Base-by-base conservation (phyloP, 2,113 vertebrate species). In the Alethe castanea region DNA sequence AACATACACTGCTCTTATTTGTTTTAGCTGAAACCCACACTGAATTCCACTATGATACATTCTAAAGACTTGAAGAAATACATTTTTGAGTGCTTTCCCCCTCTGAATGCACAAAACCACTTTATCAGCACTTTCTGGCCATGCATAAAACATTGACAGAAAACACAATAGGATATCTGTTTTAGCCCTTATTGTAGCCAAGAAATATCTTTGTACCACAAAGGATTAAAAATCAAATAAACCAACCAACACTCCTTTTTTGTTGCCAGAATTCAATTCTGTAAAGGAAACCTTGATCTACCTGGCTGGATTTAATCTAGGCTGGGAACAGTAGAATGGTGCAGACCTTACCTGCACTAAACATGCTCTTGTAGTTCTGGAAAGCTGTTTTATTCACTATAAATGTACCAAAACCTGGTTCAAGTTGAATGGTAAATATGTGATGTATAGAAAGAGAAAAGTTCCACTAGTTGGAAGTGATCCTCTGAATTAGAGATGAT, bases 81-180 rank as follows among this genome's bases (percentile, higher is more conserved):
- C 0, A 24, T 56, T 86, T 84, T 57, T 66, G 69, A 85, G 59
- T 82, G 42, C 7, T 35, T 82, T 91, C 50, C 52, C 52, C 40
- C 11, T 72, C 65, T 65, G 42, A 82, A 65, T 88, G 40, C 48
- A 38, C 8, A 45, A 25, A 67, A 94, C 85, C 1, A 5, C 70
- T 85, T 80, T 47, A 50, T 80, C 81, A 91, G 73, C 73, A 82
- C 31, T 89, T 91, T 65, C 20, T 84, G 31, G 22, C n/a, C 20
- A 72, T 54, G 84, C 77, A 91, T 89, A 92, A 92, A 91, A 87
- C 66, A 82, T 50, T n/a, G 48, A 38, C 61, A 62, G 84, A 79
- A 85, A 85, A 57, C 33, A 65, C n/a, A 61, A 44, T 65, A 44
- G 48, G 42, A 56, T 11, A 53, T 53, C 50, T 53, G 31, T 53